Conservation (phyloP, 1,140 invertebrate genomes). For the Andrena cerasifolii region DNA sequence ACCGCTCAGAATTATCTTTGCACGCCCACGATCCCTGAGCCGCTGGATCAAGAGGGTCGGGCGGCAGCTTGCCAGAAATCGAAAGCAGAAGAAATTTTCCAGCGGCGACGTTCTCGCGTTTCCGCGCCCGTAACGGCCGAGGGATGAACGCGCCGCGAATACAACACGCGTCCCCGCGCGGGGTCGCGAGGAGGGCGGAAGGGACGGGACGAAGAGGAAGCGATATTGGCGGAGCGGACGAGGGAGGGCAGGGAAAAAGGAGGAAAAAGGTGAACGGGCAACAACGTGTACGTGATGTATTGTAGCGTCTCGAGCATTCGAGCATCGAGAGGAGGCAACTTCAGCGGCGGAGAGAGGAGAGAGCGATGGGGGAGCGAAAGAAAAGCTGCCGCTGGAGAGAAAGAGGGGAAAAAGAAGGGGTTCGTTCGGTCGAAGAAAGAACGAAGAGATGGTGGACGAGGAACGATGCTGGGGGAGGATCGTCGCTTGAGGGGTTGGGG, state of each 20-base stretch:
- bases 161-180: constrained; percentile 28
- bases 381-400: constrained; percentile 38
- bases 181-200: not conserved
- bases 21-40: no score
- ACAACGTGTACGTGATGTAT: constrained; percentile 75
- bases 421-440: constrained; percentile 29
- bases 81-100: constrained; percentile 31
- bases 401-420: not conserved
- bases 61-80: constrained; percentile 36
- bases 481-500: not conserved
- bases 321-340: constrained; percentile 62
- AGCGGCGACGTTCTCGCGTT: not conserved
- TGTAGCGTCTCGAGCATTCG: constrained; percentile 73
- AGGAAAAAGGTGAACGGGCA: constrained; percentile 63
- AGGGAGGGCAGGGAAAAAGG: not conserved
- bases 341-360: not conserved
- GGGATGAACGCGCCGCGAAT: constrained; percentile 43
- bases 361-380: constrained; percentile 27
- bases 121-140: not conserved
- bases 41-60: not conserved
- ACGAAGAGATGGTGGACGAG: not conserved
- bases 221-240: not conserved
- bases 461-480: not conserved
- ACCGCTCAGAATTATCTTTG: no score
- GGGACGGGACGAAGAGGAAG: constrained; percentile 32